These are phyloP conservation scores for Apoda limacodes DNA, from an alignment of 2,888 invertebrate species.

Conservation along the genomic window DNA sequence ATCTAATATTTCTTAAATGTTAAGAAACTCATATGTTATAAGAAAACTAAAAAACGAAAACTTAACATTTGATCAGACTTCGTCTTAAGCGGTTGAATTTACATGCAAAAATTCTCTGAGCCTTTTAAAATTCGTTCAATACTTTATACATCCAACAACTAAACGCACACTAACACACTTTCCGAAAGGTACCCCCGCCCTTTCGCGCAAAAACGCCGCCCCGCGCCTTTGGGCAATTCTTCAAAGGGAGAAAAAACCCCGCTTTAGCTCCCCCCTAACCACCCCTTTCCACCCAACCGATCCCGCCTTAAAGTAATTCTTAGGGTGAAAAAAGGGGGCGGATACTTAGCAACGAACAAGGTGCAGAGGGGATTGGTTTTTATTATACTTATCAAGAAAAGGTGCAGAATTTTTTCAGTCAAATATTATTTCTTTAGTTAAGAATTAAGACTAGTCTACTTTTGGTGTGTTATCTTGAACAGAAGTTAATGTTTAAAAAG, in stretches of 20 bases:
- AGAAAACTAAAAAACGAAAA: no score
- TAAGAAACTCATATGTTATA: no score
- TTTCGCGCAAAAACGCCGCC: conserved; percentile 28
- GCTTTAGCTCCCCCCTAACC: conserved; percentile 26
- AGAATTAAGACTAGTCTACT: no score
- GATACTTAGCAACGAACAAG: conserved; percentile 61
- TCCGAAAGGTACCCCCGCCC: not conserved
- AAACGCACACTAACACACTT: not conserved
- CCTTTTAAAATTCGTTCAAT: conserved; percentile 62
- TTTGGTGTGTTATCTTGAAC: no score
- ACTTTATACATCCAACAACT: conserved; percentile 29
- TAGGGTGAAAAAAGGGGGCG: conserved; percentile 65
- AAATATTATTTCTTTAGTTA: no score
- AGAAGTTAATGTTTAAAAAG: no score
- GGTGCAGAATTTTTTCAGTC: no score
- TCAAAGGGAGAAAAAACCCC: conserved; percentile 68
- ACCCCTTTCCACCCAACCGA: conserved; percentile 24
- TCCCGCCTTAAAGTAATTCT: conserved; percentile 64
- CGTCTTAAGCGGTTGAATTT: not conserved
- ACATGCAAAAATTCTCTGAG: conserved; percentile 25
- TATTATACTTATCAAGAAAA: conserved; percentile 3
- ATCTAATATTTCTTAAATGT: no score
- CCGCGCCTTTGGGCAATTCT: conserved; percentile 65
- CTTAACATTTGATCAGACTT: no score
- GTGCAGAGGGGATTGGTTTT: conserved; percentile 34